Evolutionary conservation across 2,113 vertebrate genomes (phyloP), one percentile per base, ranked within the genome.

Genomic region (Myotis yumanensis): DNA sequence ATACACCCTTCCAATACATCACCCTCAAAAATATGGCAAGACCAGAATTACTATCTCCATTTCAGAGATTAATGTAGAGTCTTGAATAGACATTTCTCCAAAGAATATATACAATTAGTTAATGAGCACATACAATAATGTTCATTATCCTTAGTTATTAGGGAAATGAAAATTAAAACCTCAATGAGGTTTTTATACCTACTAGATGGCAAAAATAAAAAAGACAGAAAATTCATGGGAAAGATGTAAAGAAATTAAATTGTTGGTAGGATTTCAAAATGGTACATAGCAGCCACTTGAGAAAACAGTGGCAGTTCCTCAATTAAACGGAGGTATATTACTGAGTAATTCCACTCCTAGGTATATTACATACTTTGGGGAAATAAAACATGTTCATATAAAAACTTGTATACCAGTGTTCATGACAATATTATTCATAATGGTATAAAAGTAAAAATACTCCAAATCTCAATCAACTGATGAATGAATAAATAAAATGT

Each of bases 101-200:
- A 92, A 92, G 11, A 35, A 81, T 28, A 85, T 32, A 81, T 14
- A 83, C 5, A 86, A 32, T 22, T 54, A 86, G 14, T 48, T 40
- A 96, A 40, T n/a, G 90, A 91, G 48, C 28, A 82, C 7, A 89
- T 15, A 46, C 93, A 96, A 94, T 90, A 17, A 83, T 94, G 28
- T 28, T 52, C 54, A 92, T 28, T 80, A 90, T 69, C 62, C 91
- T 82, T 86, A 83, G 23, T 87, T 76, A 90, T 64, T 51, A 81
- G 35, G 43, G 48, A 97, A 91, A 93, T 46, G 16, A 37, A 94
- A 90, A 80, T 76, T 71, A 94, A 86, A 91, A 40, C 30, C 25
- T 93, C 66, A 86, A 11, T 40, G 72, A 95, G 17, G 16, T 77
- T 76, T 91, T 37, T 82, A 93, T 14, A 93, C 15, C 3, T n/a